phyloP scores from a whole-genome alignment of 2,113 vertebrate genomes.

The Clarias macrocephalus region DNA sequence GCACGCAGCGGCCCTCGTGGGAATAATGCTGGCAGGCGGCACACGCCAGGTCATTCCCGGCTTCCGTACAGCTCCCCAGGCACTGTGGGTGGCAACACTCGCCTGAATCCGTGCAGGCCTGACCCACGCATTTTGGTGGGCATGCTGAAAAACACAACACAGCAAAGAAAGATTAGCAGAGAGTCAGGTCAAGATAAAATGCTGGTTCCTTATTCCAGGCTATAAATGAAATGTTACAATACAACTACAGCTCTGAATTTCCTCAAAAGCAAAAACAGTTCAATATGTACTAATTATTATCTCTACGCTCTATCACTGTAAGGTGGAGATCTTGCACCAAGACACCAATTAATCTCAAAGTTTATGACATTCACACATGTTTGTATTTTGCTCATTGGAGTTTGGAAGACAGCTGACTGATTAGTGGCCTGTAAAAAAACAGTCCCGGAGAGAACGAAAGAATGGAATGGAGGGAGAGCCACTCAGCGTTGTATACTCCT shows the following conservation, averaged over 20 bases:
- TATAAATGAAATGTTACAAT: background rate
- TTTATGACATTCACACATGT: slow-evolving; percentile 2
- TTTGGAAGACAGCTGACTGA: slow-evolving; percentile 31
- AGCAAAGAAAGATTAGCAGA: slow-evolving; percentile 18
- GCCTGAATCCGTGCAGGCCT: slow-evolving; percentile 81
- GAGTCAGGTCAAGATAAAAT: slow-evolving; percentile 9
- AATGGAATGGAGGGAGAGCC: background rate
- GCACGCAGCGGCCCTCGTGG: slow-evolving; percentile 83
- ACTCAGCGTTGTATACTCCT: background rate
- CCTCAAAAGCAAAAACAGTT: slow-evolving; percentile 16
- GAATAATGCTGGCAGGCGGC: slow-evolving; percentile 90
- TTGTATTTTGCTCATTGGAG: slow-evolving; percentile 18
- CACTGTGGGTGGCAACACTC: slow-evolving; percentile 95
- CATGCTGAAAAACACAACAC: slow-evolving; percentile 79
- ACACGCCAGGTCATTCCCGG: slow-evolving; percentile 83
- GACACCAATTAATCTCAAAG: background rate
- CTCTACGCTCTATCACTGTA: slow-evolving; percentile 14
- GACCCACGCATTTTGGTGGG: slow-evolving; percentile 81
- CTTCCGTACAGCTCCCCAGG: slow-evolving; percentile 85
- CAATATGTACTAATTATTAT: slow-evolving; percentile 19
- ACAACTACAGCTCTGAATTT: background rate
- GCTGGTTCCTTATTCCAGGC: slow-evolving; percentile 8
- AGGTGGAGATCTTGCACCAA: background rate
- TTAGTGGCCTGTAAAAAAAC: slow-evolving; percentile 22
- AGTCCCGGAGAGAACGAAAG: slow-evolving; percentile 8